Percentiles rank a stretch among this genome's conserved stretches.
Conservation (phyloP, 2,888 invertebrate species). For the Tipula confusa region DNA sequence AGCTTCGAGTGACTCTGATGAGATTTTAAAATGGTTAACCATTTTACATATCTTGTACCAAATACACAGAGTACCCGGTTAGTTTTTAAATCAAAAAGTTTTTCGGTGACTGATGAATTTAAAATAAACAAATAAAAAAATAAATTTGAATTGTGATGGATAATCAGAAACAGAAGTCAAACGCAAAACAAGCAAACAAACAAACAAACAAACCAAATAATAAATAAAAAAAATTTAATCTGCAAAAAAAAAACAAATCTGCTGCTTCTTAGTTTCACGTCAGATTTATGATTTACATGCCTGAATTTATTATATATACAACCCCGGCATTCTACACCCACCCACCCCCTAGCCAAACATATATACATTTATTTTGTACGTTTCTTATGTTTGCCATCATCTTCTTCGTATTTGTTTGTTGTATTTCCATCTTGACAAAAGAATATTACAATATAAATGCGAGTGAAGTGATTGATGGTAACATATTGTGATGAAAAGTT, state of each 20-base stretch:
- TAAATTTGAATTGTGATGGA: not conserved
- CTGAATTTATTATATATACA: not conserved
- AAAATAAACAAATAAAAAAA: not conserved
- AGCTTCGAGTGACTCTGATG: no score
- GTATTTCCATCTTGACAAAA: not conserved
- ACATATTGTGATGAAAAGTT: slow-evolving; percentile 25
- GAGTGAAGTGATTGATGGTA: slow-evolving; percentile 6
- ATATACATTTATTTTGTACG: not conserved
- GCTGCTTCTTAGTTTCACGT: not conserved
- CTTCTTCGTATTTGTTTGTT: not conserved
- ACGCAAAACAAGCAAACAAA: not conserved
- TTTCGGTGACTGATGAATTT: not conserved
- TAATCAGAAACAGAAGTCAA: slow-evolving; percentile 20
- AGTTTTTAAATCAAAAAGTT: not conserved
- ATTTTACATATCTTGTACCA: not conserved
- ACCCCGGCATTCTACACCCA: no score
- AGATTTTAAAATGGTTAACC: no score
- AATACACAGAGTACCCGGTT: not conserved
- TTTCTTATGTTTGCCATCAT: not conserved
- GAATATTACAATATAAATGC: slow-evolving; percentile 13
- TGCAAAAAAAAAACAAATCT: not conserved
- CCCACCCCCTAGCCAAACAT: not conserved
- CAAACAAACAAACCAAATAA: no score
- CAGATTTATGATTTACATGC: slow-evolving; percentile 25
- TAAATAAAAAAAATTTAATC: not conserved